A percentile compares a stretch with the other conserved stretches of the same genome.
These are phyloP conservation scores for Amphiprion ocellaris DNA, from an alignment of 2,113 vertebrate genomes.

Conservation along the genomic window DNA sequence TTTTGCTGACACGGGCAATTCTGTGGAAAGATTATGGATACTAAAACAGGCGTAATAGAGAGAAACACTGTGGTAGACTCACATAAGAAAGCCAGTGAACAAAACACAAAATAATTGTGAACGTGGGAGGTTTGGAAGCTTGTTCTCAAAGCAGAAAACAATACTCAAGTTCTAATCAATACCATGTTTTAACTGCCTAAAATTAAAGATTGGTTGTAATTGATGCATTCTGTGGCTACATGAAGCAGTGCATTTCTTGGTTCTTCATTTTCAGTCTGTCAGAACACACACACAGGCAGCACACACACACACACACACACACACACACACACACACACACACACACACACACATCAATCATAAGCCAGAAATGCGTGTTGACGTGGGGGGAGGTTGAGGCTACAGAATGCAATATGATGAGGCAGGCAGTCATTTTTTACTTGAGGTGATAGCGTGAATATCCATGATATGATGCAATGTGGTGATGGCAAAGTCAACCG, in stretches of 20 bases:
- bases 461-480: slow-evolving; percentile 41
- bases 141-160: slow-evolving; percentile 2
- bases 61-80: background rate
- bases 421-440: slow-evolving; percentile 14
- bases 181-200: background rate
- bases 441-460: slow-evolving; percentile 3
- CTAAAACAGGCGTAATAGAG: slow-evolving; percentile 18
- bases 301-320: background rate
- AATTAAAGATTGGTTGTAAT: background rate
- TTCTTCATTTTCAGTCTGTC: background rate
- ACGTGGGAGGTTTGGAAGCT: background rate
- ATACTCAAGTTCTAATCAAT: slow-evolving; percentile 25
- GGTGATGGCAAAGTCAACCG: slow-evolving; percentile 2
- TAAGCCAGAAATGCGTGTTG: background rate
- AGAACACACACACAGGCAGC: background rate
- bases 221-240: slow-evolving; percentile 2
- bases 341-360: slow-evolving; percentile 10
- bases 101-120: slow-evolving; percentile 9
- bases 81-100: background rate
- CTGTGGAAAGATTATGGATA: slow-evolving; percentile 46
- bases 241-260: background rate
- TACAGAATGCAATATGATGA: background rate
- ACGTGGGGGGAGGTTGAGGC: background rate
- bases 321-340: background rate
- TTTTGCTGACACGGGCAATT: slow-evolving; percentile 60